Percentiles rank a stretch among this genome's conserved stretches.
These are phyloP conservation scores for Coenonympha arcania DNA, from an alignment of 2,888 invertebrate species.

Conservation along the genomic window DNA sequence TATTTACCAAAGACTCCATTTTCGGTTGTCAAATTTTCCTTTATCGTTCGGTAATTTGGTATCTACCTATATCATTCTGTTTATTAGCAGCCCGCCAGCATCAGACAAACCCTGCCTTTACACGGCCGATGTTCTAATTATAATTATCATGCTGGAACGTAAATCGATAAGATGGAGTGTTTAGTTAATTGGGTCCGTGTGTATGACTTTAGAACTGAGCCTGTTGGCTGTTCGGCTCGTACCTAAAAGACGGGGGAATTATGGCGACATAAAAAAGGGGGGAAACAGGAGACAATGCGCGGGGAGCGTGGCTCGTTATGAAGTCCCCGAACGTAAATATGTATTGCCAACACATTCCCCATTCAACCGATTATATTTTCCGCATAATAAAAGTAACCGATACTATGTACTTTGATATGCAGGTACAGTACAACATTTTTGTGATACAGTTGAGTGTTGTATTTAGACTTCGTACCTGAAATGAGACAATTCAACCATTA, in stretches of 20 bases:
- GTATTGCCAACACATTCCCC: constrained; percentile 19
- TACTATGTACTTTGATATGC: too few species aligned
- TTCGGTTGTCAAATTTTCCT: too few species aligned
- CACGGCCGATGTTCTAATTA: not conserved
- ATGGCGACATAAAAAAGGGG: constrained; percentile 40
- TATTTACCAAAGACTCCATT: too few species aligned
- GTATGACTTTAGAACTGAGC: constrained; percentile 32
- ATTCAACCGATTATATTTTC: constrained; percentile 13
- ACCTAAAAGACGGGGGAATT: constrained; percentile 41
- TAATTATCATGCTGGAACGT: not conserved
- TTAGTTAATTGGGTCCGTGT: not conserved
- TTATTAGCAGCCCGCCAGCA: too few species aligned
- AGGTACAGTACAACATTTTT: too few species aligned
- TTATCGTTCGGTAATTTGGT: too few species aligned
- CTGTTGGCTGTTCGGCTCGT: constrained; percentile 38
- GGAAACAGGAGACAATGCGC: constrained; percentile 38
- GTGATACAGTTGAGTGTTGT: too few species aligned
- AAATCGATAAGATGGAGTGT: not conserved
- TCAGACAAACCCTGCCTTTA: too few species aligned
- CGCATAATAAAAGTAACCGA: constrained; percentile 1
- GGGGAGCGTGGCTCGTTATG: constrained; percentile 39
- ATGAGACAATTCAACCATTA: too few species aligned
- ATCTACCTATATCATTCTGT: too few species aligned
- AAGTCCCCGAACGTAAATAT: constrained; percentile 34
- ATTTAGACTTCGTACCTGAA: too few species aligned